Conservation (phyloP, 2,113 vertebrate species). For the Pterocles orientalis region DNA sequence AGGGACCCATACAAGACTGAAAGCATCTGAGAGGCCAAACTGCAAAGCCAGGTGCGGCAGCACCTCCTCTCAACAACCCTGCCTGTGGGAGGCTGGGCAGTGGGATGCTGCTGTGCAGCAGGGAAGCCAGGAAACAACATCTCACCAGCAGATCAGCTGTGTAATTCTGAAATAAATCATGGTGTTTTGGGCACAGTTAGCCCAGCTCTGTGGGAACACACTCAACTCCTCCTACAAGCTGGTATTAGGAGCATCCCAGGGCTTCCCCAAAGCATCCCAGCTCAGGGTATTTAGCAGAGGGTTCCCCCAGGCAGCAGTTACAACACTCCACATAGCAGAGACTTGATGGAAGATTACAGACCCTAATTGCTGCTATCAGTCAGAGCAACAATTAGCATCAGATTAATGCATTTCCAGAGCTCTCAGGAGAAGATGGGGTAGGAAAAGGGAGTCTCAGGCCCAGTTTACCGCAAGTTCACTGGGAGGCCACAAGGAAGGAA, state of each 20-base stretch:
- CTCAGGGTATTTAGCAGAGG: background rate
- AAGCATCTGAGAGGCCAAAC: background rate
- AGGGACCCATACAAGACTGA: background rate
- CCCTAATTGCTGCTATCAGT: background rate
- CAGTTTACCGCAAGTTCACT: background rate
- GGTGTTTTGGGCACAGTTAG: background rate
- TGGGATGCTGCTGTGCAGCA: rapidly evolving
- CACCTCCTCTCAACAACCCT: background rate
- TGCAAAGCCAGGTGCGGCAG: background rate
- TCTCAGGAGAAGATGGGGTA: background rate
- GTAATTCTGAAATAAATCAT: background rate
- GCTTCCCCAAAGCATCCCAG: background rate
- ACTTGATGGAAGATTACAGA: background rate
- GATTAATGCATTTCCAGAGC: background rate
- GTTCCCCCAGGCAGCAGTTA: background rate
- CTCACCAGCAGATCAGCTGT: background rate
- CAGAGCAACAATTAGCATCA: slow-evolving; percentile 14
- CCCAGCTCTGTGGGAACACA: background rate
- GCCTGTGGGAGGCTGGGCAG: background rate
- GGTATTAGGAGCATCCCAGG: background rate
- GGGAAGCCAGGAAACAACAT: background rate
- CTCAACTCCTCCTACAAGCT: background rate
- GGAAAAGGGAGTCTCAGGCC: background rate
- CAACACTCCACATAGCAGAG: background rate
- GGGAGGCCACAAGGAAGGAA: background rate